Evolutionary conservation across 2,113 vertebrate genomes (phyloP).

Genomic region (Azemiops feae): DNA sequence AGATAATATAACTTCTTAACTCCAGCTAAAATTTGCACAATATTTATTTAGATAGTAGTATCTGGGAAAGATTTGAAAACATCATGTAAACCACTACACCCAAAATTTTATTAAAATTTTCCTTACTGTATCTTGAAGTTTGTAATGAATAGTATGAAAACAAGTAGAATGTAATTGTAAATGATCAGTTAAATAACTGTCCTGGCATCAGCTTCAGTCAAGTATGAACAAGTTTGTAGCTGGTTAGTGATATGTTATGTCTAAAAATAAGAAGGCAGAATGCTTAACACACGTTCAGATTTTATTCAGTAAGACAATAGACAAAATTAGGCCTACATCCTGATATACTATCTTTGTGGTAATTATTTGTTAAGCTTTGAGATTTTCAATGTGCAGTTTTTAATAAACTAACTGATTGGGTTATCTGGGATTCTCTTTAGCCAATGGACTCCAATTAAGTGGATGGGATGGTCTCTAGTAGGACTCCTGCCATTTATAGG

Average conservation of each 20-base stretch:
- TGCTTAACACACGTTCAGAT: background rate
- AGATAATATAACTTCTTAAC: background rate
- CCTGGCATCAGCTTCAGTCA: background rate
- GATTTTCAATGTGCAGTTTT: background rate
- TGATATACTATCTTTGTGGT: slow-evolving; percentile 1
- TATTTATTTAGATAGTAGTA: background rate
- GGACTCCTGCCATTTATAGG: background rate
- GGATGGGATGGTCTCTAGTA: background rate
- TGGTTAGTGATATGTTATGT: background rate
- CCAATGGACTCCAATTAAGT: background rate
- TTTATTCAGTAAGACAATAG: background rate
- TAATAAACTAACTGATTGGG: background rate
- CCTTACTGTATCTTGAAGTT: background rate
- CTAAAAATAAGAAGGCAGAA: background rate
- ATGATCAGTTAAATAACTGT: background rate
- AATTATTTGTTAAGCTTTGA: slow-evolving; percentile 7
- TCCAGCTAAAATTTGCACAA: background rate
- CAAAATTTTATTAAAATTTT: background rate
- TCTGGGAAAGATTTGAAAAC: background rate
- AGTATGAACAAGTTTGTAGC: background rate
- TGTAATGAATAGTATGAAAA: background rate
- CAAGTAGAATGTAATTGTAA: background rate
- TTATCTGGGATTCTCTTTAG: background rate
- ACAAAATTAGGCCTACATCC: background rate
- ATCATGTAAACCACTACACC: background rate